phyloP scores from a whole-genome alignment of 1,140 invertebrate genomes.

The Eumeta japonica region DNA sequence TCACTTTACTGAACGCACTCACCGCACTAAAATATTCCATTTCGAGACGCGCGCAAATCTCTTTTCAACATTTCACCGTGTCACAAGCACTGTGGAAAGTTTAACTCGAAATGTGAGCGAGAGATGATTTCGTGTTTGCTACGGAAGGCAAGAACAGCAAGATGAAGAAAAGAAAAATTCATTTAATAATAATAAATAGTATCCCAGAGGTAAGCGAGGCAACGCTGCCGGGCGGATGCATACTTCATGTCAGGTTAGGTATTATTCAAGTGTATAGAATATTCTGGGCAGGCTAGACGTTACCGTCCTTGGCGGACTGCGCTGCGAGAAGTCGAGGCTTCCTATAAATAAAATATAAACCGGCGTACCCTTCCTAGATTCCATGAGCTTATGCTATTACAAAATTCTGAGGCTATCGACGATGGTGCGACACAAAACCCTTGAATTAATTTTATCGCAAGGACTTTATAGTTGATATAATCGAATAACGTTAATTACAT shows the following conservation, averaged over 20 bases:
- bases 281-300: slow-evolving; percentile 24
- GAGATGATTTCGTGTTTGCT: background rate
- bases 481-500: too few relatives aligned
- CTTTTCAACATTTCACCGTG: background rate
- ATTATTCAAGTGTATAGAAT: slow-evolving; percentile 34
- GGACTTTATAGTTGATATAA: too few relatives aligned
- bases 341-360: slow-evolving; percentile 25
- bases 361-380: too few relatives aligned
- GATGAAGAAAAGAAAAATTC: background rate
- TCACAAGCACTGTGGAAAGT: background rate
- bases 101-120: background rate
- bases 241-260: slow-evolving; percentile 33
- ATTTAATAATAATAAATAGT: too few relatives aligned
- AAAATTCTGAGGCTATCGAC: too few relatives aligned
- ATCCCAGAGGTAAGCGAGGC: too few relatives aligned
- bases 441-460: too few relatives aligned
- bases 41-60: slow-evolving; percentile 10
- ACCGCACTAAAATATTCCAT: slow-evolving; percentile 47
- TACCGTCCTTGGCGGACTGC: slow-evolving; percentile 11
- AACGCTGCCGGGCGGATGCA: too few relatives aligned
- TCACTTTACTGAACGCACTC: slow-evolving; percentile 42
- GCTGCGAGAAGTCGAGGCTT: slow-evolving; percentile 3
- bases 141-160: background rate
- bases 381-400: too few relatives aligned
- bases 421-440: too few relatives aligned